Evolutionary conservation across 2,797 vertebrate species (phyloP).

Genomic region (Centropyge bicolor): DNA sequence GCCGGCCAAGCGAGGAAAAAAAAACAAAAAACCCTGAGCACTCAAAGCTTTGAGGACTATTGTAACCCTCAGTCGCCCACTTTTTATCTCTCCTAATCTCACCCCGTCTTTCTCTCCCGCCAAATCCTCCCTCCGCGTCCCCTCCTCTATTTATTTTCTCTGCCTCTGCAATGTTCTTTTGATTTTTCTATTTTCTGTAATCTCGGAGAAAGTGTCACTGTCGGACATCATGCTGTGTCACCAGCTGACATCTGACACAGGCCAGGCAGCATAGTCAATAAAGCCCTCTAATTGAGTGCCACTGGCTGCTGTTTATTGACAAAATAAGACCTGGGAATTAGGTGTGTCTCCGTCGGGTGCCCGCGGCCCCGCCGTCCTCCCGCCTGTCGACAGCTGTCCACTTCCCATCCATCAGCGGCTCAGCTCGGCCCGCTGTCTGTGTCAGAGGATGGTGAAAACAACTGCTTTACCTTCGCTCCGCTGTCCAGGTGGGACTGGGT

Average conservation of each 20-base stretch:
- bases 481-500: slow-evolving; percentile 28
- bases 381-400: slow-evolving; percentile 74
- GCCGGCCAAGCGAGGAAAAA: slow-evolving; percentile 3
- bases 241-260: slow-evolving; percentile 81
- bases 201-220: slow-evolving; percentile 69
- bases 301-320: slow-evolving; percentile 86
- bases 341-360: slow-evolving; percentile 65
- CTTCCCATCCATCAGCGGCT: slow-evolving; percentile 77
- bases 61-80: slow-evolving; percentile 1
- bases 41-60: slow-evolving; percentile 36
- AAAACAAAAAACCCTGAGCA: slow-evolving; percentile 39
- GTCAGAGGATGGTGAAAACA: slow-evolving; percentile 67
- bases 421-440: slow-evolving; percentile 49
- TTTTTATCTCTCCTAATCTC: slow-evolving; percentile 48
- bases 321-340: slow-evolving; percentile 86
- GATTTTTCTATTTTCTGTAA: slow-evolving; percentile 80
- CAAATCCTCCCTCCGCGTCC: slow-evolving; percentile 25
- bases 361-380: slow-evolving; percentile 42
- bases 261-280: slow-evolving; percentile 82
- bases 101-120: slow-evolving; percentile 12
- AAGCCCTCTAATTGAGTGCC: slow-evolving; percentile 84
- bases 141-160: slow-evolving; percentile 54
- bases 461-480: slow-evolving; percentile 35
- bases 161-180: slow-evolving; percentile 57
- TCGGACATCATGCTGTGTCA: slow-evolving; percentile 67